A percentile compares a stretch with the other conserved stretches of the same genome.
phyloP scores from a whole-genome alignment of 2,113 vertebrate species.

The Dolichallabes microphthalmus region DNA sequence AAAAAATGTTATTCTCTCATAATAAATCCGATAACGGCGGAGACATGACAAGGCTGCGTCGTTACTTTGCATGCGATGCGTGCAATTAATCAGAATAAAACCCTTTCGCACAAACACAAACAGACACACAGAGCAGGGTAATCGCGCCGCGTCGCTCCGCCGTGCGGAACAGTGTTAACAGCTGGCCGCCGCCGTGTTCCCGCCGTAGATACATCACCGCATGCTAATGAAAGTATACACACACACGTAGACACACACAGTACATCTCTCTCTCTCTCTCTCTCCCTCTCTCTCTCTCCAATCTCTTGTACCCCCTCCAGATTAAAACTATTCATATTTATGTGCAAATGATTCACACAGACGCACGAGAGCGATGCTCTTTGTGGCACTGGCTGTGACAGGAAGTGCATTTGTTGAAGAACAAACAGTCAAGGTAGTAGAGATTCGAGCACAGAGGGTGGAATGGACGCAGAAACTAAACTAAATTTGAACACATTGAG shows the following conservation, averaged over 20 bases:
- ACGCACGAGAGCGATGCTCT: not conserved
- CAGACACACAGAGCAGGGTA: conserved; percentile 19
- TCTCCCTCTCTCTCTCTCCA: not conserved
- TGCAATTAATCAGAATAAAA: conserved; percentile 13
- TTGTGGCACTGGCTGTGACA: not conserved
- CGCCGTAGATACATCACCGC: conserved; percentile 1
- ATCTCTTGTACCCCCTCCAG: not conserved
- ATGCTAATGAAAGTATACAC: conserved; percentile 18
- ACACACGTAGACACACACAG: not conserved
- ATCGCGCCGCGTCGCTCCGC: not conserved
- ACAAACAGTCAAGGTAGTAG: too few relatives aligned
- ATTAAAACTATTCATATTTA: conserved; percentile 17
- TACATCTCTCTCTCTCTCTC: not conserved
- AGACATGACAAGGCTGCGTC: conserved; percentile 16
- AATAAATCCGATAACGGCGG: conserved; percentile 18
- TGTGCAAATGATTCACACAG: conserved; percentile 15
- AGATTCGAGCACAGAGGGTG: too few relatives aligned
- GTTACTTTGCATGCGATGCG: not conserved
- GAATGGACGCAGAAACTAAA: too few relatives aligned
- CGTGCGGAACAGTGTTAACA: conserved; percentile 38
- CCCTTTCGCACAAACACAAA: not conserved
- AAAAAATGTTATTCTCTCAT: too few relatives aligned
- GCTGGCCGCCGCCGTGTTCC: conserved; percentile 21
- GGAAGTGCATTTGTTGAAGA: not conserved
- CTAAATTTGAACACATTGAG: too few relatives aligned